A percentile compares a stretch with the other conserved stretches of the same genome.
These are phyloP conservation scores for Meganola albula DNA, from an alignment of 2,888 invertebrate genomes.

Conservation along the genomic window DNA sequence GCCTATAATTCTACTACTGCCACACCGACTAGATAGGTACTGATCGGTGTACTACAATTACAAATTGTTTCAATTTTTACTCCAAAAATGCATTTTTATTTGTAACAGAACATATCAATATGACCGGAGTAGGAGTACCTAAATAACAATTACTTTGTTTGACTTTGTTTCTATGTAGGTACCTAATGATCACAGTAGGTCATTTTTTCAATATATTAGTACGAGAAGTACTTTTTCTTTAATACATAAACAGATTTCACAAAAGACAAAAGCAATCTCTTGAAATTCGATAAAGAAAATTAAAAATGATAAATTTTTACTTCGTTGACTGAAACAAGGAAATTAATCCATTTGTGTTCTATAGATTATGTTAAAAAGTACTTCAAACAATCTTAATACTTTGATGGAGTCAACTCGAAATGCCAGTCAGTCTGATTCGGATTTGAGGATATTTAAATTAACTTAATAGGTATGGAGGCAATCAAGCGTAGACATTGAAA, in stretches of 20 bases:
- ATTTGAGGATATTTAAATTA: conserved; percentile 7
- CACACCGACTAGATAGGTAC: too few species aligned
- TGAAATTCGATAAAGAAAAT: conserved; percentile 15
- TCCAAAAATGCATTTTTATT: too few species aligned
- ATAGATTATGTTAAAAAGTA: conserved; percentile 22
- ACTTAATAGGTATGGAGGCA: conserved; percentile 6
- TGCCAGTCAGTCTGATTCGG: conserved; percentile 5
- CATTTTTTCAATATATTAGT: too few species aligned
- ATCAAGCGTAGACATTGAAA: background rate
- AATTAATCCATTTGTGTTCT: conserved; percentile 17
- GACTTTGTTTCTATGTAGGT: too few species aligned
- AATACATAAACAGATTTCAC: conserved; percentile 12
- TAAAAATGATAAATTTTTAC: conserved; percentile 12
- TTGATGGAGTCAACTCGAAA: conserved; percentile 6
- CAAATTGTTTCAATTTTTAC: too few species aligned
- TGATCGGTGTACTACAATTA: too few species aligned
- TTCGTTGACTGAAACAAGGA: conserved; percentile 7
- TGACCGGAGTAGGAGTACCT: too few species aligned
- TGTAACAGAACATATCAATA: too few species aligned
- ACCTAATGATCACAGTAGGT: too few species aligned
- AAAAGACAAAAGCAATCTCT: conserved; percentile 17
- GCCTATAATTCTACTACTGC: too few species aligned
- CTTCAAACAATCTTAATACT: conserved; percentile 10
- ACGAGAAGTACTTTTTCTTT: background rate
- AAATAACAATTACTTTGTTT: too few species aligned